A percentile compares a stretch with the other conserved stretches of the same genome.
Conservation (phyloP, 2,888 invertebrate species). For the Arge pagana region DNA sequence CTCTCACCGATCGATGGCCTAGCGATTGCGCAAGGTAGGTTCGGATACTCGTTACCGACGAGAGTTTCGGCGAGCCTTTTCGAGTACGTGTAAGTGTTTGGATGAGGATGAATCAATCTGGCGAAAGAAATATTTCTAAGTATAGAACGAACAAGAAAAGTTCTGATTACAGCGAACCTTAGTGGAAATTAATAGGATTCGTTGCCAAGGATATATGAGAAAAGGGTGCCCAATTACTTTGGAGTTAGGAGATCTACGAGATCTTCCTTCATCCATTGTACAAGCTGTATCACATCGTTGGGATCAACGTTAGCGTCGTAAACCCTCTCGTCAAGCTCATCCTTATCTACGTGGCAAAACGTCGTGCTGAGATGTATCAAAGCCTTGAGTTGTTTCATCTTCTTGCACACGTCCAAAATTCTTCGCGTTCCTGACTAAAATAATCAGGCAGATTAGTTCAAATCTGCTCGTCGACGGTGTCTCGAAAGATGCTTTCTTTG, state of each 20-base stretch:
- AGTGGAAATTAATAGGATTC: too few species aligned
- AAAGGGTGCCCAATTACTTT: constrained; percentile 58
- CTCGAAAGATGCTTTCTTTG: too few species aligned
- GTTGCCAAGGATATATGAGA: too few species aligned
- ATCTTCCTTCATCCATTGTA: constrained; percentile 73
- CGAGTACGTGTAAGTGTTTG: constrained; percentile 95
- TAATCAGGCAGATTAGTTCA: too few species aligned
- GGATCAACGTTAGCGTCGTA: constrained; percentile 75
- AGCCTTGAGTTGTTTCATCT: constrained; percentile 75
- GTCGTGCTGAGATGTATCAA: constrained; percentile 95
- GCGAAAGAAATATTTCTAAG: constrained; percentile 27
- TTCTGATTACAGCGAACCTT: too few species aligned
- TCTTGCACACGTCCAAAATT: constrained; percentile 76
- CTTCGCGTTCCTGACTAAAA: constrained; percentile 86
- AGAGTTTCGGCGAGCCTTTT: constrained; percentile 89
- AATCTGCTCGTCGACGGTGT: too few species aligned
- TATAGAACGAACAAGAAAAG: background rate
- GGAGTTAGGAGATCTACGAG: constrained; percentile 71
- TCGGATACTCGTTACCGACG: constrained; percentile 74
- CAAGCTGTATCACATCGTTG: constrained; percentile 71
- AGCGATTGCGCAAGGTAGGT: constrained; percentile 81
- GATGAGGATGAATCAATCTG: constrained; percentile 73
- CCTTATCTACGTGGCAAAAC: constrained; percentile 91
- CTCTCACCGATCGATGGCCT: constrained; percentile 91
- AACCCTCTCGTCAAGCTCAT: constrained; percentile 81